A percentile compares a stretch with the other conserved stretches of the same genome.
Evolutionary conservation across 2,888 invertebrate species (phyloP).

Genomic region (Molorchus minor): DNA sequence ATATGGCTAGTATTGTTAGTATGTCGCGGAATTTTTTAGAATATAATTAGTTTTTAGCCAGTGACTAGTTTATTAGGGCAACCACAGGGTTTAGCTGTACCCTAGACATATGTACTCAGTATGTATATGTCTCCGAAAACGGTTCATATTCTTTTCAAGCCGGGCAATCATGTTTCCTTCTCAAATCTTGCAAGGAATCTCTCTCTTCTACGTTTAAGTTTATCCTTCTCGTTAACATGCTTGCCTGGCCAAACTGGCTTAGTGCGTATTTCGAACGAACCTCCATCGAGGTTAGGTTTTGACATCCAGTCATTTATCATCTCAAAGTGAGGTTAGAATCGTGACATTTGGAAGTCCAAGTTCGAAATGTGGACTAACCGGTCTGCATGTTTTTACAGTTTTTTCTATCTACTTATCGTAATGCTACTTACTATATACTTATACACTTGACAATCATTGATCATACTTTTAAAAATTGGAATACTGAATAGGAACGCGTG

Average conservation of each 20-base stretch:
- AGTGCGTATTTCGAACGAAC: not conserved
- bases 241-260: slow-evolving; percentile 42
- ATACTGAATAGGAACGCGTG: slow-evolving; percentile 51
- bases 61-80: slow-evolving; percentile 62
- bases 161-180: slow-evolving; percentile 45
- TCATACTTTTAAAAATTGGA: slow-evolving; percentile 41
- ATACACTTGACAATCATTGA: slow-evolving; percentile 62
- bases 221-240: slow-evolving; percentile 37
- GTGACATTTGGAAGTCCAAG: not conserved
- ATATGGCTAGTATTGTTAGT: slow-evolving; percentile 60
- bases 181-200: slow-evolving; percentile 39
- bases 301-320: not conserved
- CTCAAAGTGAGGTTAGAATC: not conserved
- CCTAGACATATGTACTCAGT: slow-evolving; percentile 57
- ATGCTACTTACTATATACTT: slow-evolving; percentile 49
- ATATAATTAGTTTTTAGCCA: slow-evolving; percentile 58
- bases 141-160: slow-evolving; percentile 43
- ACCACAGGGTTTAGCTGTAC: slow-evolving; percentile 64
- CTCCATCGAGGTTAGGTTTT: not conserved
- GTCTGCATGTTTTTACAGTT: slow-evolving; percentile 43
- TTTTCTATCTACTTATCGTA: slow-evolving; percentile 47
- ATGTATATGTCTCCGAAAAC: slow-evolving; percentile 33
- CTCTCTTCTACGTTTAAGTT: slow-evolving; percentile 38
- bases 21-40: slow-evolving; percentile 59
- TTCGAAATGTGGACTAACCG: slow-evolving; percentile 34